Evolutionary conservation across 2,888 invertebrate species (phyloP).

Genomic region (Drosophila multiciliata): DNA sequence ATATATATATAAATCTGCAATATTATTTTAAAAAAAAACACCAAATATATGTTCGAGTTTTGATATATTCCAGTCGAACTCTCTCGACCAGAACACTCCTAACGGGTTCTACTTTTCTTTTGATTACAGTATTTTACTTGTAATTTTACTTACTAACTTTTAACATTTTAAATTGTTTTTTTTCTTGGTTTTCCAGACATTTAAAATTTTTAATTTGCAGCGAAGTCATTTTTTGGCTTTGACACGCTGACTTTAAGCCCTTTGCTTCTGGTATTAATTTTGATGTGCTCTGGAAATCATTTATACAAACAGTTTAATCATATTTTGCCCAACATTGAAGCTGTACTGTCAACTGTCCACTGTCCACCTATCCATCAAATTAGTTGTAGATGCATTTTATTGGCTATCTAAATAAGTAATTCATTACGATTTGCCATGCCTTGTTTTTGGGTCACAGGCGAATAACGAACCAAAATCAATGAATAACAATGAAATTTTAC

Average conservation of each 20-base stretch:
- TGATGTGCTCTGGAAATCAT: background rate
- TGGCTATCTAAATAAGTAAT: background rate
- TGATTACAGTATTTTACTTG: background rate
- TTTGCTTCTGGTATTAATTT: background rate
- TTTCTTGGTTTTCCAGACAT: background rate
- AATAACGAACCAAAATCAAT: slow-evolving; percentile 10
- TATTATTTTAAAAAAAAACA: background rate
- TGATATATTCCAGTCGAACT: background rate
- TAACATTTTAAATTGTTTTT: background rate
- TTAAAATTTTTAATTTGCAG: background rate
- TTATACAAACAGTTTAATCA: background rate
- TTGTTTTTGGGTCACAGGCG: background rate
- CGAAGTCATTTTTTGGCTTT: background rate
- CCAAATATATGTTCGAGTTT: background rate
- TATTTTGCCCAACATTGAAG: background rate
- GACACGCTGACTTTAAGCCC: background rate
- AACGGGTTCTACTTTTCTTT: background rate
- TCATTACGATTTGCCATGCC: background rate
- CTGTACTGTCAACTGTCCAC: background rate
- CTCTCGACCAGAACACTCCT: background rate
- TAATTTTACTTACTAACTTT: background rate
- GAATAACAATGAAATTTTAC: slow-evolving; percentile 16
- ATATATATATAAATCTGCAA: background rate
- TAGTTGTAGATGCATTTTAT: background rate
- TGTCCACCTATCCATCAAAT: background rate